These are phyloP conservation scores for Hyperopisus bebe DNA, from an alignment of 2,113 vertebrate species.

Conservation along the genomic window DNA sequence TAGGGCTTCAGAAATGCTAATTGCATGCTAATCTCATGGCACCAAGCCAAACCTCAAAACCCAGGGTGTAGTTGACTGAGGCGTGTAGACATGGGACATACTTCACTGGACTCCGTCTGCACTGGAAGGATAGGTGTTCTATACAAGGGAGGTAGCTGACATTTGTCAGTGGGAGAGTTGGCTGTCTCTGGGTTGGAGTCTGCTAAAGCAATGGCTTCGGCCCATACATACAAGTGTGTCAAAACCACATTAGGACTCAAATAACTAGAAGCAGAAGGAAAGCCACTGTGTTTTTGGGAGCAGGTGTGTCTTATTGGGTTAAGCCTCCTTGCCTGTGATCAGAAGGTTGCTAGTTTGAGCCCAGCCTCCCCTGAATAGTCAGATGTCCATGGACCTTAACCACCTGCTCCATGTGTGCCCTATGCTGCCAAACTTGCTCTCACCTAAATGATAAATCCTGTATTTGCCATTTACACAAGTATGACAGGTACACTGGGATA, in stretches of 20 bases:
- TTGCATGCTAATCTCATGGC: not conserved
- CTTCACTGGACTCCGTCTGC: not conserved
- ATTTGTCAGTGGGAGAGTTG: not conserved
- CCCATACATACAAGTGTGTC: not conserved
- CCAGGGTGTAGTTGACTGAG: not conserved
- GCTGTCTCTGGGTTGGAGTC: not conserved
- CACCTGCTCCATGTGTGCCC: not conserved
- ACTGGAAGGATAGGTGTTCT: not conserved
- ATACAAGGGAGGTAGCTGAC: not conserved
- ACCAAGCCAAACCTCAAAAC: not conserved
- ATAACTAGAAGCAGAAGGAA: not conserved
- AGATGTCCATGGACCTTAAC: not conserved
- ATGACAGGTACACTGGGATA: not conserved
- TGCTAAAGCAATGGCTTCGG: not conserved
- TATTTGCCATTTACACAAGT: not conserved
- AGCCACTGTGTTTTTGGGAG: not conserved
- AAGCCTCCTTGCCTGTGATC: not conserved
- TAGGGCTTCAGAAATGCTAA: slow-evolving; percentile 9
- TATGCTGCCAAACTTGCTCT: not conserved
- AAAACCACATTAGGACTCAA: not conserved
- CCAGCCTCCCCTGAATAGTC: not conserved
- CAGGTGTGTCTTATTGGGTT: not conserved
- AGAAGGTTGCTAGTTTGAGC: not conserved
- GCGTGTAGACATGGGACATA: not conserved
- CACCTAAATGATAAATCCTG: not conserved